Evolutionary conservation across 2,888 invertebrate species (phyloP), one percentile per base, ranked within the genome.

Genomic region (Saturnia pavonia): DNA sequence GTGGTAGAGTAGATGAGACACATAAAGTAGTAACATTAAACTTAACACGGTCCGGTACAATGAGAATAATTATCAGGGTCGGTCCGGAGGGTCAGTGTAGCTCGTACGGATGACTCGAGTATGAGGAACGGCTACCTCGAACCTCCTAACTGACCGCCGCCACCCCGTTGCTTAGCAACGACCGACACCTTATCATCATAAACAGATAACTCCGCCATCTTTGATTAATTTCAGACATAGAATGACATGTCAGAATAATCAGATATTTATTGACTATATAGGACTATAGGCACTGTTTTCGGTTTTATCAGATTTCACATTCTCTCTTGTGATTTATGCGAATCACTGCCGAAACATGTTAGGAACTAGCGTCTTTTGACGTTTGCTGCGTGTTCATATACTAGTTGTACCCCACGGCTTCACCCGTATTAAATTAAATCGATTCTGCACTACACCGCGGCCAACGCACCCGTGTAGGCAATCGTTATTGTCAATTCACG

Each of bases 131-230:
- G 80, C 77, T 76, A 74, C 73, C 82, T 83, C 82, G 80, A 81
- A 74, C 78, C 75, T 82, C 82, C 81, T 74, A 76, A 78, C 82
- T 92, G 92, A 92, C 92, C 91, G 85, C 91, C 88, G 83, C 88
- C 89, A 83, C 88, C 90, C 89, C 86, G 94, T 93, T 88, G 92
- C 94, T 81, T 80, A 84, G 94, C 93, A 87, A 94, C 94, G 78
- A 84, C 81, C 87, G 83, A 88, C 88, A 85, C 90, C 92, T 92
- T 86, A 91, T 93, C 92, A 91, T 94, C 92, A 94, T 94, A 94
- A 94, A 91, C 89, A 91, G 88, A 93, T 90, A 86, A 84, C 80
- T 85, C 72, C 82, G 85, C 89, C 87, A 89, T 88, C 88, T 90
- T 88, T 89, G 86, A 84, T 86, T 84, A 86, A 79, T 79, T 74